Conservation (phyloP, 2,888 invertebrate species). For the Arctia plantaginis region DNA sequence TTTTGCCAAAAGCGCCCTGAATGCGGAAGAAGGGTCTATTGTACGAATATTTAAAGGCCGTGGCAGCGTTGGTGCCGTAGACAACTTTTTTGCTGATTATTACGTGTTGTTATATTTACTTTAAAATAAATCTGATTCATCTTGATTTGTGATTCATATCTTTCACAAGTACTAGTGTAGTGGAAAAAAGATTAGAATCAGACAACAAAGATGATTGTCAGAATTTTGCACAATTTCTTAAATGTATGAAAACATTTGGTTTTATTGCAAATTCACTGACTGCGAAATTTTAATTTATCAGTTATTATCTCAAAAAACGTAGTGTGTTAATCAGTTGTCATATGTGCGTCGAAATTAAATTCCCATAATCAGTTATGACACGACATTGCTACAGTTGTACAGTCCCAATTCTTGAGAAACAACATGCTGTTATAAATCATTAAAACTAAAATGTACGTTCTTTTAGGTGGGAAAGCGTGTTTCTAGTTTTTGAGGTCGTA, state of each 20-base stretch:
- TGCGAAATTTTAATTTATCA: background rate
- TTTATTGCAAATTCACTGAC: background rate
- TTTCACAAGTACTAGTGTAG: background rate
- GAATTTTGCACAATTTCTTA: too few relatives aligned
- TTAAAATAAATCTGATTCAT: background rate
- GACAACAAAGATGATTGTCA: too few relatives aligned
- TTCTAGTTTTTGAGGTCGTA: conserved; percentile 6
- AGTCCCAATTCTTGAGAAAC: conserved; percentile 53
- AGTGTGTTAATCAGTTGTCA: background rate
- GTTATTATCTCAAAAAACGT: background rate
- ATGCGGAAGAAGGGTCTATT: conserved; percentile 65
- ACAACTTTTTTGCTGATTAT: conserved; percentile 14
- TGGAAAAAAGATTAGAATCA: background rate
- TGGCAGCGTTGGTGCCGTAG: conserved; percentile 48
- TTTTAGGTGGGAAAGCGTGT: background rate
- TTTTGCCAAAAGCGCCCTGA: conserved; percentile 63
- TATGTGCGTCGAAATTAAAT: background rate
- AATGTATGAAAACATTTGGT: too few relatives aligned
- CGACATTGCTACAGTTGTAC: background rate
- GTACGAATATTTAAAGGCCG: conserved; percentile 55
- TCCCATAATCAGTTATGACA: background rate
- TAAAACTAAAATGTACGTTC: conserved; percentile 3
- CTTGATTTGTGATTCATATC: background rate
- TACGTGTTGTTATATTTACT: background rate
- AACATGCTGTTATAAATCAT: conserved; percentile 39